Conservation (phyloP, 2,113 vertebrate genomes). For the Quiscalus mexicanus region DNA sequence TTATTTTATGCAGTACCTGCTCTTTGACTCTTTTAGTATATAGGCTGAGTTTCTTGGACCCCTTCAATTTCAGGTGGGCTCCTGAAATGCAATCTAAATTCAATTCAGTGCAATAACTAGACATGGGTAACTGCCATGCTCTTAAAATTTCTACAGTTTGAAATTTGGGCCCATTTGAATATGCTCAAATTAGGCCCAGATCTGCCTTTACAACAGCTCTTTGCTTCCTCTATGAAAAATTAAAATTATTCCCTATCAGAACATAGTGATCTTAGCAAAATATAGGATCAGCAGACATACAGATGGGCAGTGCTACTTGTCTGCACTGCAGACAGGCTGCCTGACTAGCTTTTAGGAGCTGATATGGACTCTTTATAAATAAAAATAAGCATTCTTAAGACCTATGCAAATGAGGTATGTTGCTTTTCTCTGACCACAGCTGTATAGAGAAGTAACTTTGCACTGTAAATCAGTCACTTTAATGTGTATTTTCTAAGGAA, state of each 20-base stretch:
- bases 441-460: background rate
- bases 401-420: background rate
- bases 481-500: background rate
- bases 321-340: background rate
- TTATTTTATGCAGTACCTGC: background rate
- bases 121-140: background rate
- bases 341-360: background rate
- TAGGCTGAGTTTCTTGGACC: background rate
- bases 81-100: background rate
- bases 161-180: background rate
- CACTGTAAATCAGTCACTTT: background rate
- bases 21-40: background rate
- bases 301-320: background rate
- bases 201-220: background rate
- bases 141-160: background rate
- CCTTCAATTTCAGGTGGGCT: background rate
- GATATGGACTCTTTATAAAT: background rate
- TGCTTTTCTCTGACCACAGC: background rate
- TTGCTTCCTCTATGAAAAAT: background rate
- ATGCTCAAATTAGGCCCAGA: background rate
- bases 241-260: background rate
- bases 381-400: background rate
- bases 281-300: rapidly evolving
- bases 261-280: background rate
- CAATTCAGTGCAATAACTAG: background rate